A percentile compares a stretch with the other conserved stretches of the same genome.
These are phyloP conservation scores for Ophion obscuratus DNA, from an alignment of 2,888 invertebrate genomes.

Conservation along the genomic window DNA sequence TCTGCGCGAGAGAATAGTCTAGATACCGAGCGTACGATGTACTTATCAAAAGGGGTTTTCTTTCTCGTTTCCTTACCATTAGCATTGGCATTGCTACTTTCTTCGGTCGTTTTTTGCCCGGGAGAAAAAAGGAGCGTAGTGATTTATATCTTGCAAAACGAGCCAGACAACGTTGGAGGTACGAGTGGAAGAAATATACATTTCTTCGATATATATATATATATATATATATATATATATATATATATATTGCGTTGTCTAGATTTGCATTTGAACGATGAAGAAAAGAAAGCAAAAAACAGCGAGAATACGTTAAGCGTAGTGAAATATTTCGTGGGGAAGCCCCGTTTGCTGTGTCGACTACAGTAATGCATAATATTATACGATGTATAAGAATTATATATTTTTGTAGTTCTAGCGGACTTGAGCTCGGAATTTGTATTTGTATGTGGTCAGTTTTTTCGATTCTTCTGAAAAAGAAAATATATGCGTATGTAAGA, in stretches of 20 bases:
- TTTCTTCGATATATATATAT: no score
- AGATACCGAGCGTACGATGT: slow-evolving; percentile 44
- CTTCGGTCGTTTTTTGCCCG: slow-evolving; percentile 6
- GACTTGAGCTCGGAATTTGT: slow-evolving; percentile 78
- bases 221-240: background rate
- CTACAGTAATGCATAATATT: slow-evolving; percentile 74
- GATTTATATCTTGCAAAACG: slow-evolving; percentile 59
- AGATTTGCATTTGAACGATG: slow-evolving; percentile 73
- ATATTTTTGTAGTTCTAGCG: slow-evolving; percentile 82
- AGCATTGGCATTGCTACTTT: background rate
- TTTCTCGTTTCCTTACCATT: background rate
- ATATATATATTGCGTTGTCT: slow-evolving; percentile 66
- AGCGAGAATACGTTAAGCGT: slow-evolving; percentile 48
- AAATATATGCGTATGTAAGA: background rate
- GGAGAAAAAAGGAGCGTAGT: slow-evolving; percentile 3
- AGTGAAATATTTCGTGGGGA: slow-evolving; percentile 75
- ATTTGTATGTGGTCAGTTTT: slow-evolving; percentile 74
- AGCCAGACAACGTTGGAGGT: slow-evolving; percentile 31
- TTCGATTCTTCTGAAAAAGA: slow-evolving; percentile 63
- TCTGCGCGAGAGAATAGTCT: slow-evolving; percentile 49
- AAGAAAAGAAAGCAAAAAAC: slow-evolving; percentile 35
- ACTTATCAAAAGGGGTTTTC: slow-evolving; percentile 32
- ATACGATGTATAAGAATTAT: slow-evolving; percentile 76
- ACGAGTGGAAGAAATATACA: slow-evolving; percentile 46
- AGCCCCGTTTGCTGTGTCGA: slow-evolving; percentile 77